phyloP scores from a whole-genome alignment of 2,888 invertebrate genomes.

The Trachelus iudaicus region DNA sequence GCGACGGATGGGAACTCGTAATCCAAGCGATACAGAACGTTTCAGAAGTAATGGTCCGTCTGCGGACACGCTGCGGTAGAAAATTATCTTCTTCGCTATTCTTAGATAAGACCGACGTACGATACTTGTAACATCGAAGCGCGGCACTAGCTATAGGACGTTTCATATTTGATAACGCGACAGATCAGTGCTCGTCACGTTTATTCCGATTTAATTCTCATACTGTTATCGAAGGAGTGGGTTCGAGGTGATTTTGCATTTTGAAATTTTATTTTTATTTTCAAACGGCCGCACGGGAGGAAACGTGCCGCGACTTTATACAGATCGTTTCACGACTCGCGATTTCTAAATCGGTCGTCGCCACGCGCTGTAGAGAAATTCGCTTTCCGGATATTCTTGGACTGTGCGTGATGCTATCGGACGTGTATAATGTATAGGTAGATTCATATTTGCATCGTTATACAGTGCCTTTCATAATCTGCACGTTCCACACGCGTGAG shows the following conservation, averaged over 20 bases:
- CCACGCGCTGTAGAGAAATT: neutral
- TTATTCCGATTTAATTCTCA: neutral
- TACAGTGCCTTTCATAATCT: neutral
- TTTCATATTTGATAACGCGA: neutral
- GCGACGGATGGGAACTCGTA: constrained; percentile 3
- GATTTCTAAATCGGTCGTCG: neutral
- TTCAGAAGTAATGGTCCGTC: neutral
- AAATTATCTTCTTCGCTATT: neutral
- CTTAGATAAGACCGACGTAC: neutral
- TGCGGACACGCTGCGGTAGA: neutral
- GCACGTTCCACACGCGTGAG: neutral
- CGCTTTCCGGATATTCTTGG: neutral
- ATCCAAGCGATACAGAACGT: neutral
- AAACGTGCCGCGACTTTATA: neutral
- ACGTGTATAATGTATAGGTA: neutral
- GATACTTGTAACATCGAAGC: neutral
- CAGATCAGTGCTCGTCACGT: neutral
- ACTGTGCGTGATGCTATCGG: neutral
- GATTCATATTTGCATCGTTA: neutral
- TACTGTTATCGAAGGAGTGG: neutral
- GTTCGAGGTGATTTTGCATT: neutral
- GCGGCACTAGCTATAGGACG: neutral
- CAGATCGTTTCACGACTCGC: neutral
- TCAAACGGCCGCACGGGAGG: neutral
- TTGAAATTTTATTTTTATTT: neutral